Base-by-base conservation (phyloP, 2,113 vertebrate species). In the Anarrhichthys ocellatus region DNA sequence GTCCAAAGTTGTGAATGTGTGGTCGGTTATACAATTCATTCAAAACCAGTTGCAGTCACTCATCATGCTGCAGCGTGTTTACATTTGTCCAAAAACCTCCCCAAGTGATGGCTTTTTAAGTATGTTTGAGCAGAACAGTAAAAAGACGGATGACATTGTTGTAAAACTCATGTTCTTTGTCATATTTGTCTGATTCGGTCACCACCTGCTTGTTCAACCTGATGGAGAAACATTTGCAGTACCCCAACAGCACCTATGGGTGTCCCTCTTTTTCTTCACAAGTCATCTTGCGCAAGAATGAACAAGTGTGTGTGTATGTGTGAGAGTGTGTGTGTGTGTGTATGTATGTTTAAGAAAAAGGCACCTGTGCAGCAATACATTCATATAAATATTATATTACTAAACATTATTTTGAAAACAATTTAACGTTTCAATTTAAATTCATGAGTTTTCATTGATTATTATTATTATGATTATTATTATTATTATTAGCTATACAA, bases 211-310 rank as follows among this genome's bases (percentile, higher is more conserved):
- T 74, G 42, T 15, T 82, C 50, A 52, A 32, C 58, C 22, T 66
- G 69, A 71, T 50, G 50, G 52, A 36, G 59, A 7, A 50, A 11
- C 36, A 44, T 69, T 0, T 93, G 94, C 91, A 96, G 92, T 96
- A 91, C 91, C 78, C 24, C 18, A 10, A 2, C 78, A 59, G 38
- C 73, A 85, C 94, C 95, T 89, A 89, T 93, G 87, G 95, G 93
- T 95, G 95, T 95, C 95, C 91, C 94, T 96, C 95, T 95, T 95
- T 94, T 95, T 94, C 95, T 96, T 95, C 82, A 88, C 61, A 89
- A 94, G 85, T 71, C 38, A 6, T 42, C 7, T 13, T 48, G 36
- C 34, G 34, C 34, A 34, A 34, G 5, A 34, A 34, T 34, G 34
- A 34, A 34, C 34, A 6, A 34, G 34, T 34, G 34, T 64, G 44